Evolutionary conservation across 1,140 invertebrate species (phyloP).

Genomic region (Leptoteleia sp.): DNA sequence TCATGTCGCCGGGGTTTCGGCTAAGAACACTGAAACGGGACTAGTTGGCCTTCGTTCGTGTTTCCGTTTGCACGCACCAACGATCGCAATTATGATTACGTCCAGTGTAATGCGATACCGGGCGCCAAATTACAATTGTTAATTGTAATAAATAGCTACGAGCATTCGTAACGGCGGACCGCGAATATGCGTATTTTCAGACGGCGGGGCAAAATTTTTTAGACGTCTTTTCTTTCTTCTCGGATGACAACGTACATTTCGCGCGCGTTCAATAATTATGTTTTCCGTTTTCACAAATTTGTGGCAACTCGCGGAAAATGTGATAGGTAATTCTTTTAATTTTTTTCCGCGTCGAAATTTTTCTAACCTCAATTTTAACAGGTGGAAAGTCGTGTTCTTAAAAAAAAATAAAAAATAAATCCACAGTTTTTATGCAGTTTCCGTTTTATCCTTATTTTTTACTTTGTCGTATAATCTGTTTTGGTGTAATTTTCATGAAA

Average conservation of each 20-base stretch:
- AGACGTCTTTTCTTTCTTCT: background rate
- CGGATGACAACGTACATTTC: slow-evolving; percentile 18
- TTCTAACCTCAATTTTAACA: slow-evolving; percentile 5
- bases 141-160: slow-evolving; percentile 5
- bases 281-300: slow-evolving; percentile 20
- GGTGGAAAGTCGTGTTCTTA: too few species aligned
- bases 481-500: too few species aligned
- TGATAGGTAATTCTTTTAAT: slow-evolving; percentile 29
- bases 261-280: slow-evolving; percentile 17
- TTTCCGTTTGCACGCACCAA: background rate
- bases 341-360: background rate
- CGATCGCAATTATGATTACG: background rate
- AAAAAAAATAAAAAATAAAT: too few species aligned
- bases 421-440: too few species aligned
- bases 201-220: background rate
- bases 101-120: background rate
- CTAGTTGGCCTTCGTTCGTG: too few species aligned
- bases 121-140: slow-evolving; percentile 28
- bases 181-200: slow-evolving; percentile 22
- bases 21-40: too few species aligned
- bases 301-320: slow-evolving; percentile 24
- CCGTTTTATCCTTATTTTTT: too few species aligned
- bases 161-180: background rate
- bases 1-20: background rate
- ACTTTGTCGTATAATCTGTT: too few species aligned